Evolutionary conservation across 2,888 invertebrate genomes (phyloP), one percentile per base, ranked within the genome.

Genomic region (Apomyelois bistriatella): DNA sequence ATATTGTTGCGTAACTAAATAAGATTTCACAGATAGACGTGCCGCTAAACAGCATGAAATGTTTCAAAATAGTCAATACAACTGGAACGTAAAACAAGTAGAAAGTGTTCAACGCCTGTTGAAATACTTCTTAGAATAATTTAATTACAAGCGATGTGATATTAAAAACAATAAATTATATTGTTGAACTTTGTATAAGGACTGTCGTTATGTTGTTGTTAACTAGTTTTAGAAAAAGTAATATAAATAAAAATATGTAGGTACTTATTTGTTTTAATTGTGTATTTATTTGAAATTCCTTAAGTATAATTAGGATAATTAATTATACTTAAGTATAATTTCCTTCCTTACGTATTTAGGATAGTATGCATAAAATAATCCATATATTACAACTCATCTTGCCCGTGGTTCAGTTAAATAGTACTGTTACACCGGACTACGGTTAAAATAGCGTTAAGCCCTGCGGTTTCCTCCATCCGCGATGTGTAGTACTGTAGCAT

Each of bases 201-300:
- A 66, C 68, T 72, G 70, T 68, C 60, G 12, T 64, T 62, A 65
- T 67, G 60, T 22, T 74, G 68, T 88, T 88, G 89, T 89, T 89
- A 86, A 79, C 89, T 89, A 89, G 88, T 89, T 89, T 68, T 89
- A 87, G 73, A 68, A 68, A 66, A 69, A 62, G 66, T 59, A 65
- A 70, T 74, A 74, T 70, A 72, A 78, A 76, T 28, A 28, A 28
- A 64, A 65, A 65, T 68, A 70, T 12, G 16, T 40, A 38, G 12
- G 13, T 38, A 13, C 37, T 38, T 65, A 68, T 71, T 64, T 53
- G 54, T 56, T 61, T 47, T 56, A 22, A 32, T 6, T 16, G 46
- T n/a, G 32, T 46, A 15, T 46, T 46, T 15, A 13, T 46, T 46
- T 32, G 37, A 22, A 3, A 3, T 22, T 22, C 2, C 5, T 22